Conservation (phyloP, 2,797 vertebrate genomes). For the Atherinosoma microstoma region DNA sequence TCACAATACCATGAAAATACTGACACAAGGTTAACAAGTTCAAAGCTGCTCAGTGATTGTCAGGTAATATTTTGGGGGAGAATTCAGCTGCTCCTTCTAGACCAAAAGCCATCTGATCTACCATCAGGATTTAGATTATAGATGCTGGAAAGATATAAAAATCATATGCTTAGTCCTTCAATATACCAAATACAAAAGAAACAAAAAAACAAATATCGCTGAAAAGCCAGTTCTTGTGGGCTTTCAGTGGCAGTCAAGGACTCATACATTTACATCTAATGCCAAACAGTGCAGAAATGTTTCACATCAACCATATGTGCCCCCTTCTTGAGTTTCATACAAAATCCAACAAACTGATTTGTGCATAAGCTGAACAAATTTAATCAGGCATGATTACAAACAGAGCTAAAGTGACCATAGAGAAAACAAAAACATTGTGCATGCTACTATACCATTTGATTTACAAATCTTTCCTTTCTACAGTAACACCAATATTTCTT, state of each 20-base stretch:
- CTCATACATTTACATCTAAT: not conserved
- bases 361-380: not conserved
- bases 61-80: slow-evolving; percentile 35
- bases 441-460: not conserved
- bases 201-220: not conserved
- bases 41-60: slow-evolving; percentile 47
- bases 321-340: not conserved
- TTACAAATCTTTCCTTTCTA: not conserved
- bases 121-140: slow-evolving; percentile 16
- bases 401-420: not conserved
- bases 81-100: slow-evolving; percentile 25
- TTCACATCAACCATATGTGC: not conserved
- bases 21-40: slow-evolving; percentile 45
- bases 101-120: slow-evolving; percentile 14
- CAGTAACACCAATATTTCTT: not conserved
- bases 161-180: not conserved
- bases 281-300: not conserved
- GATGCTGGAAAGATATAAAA: slow-evolving; percentile 8
- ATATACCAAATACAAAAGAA: not conserved
- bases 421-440: not conserved
- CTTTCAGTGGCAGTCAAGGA: not conserved
- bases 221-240: not conserved
- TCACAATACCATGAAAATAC: slow-evolving; percentile 18
- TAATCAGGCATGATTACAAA: not conserved
- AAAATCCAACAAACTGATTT: not conserved